These are phyloP conservation scores for Paradoxurus hermaphroditus DNA, from an alignment of 2,113 vertebrate species.

Conservation along the genomic window DNA sequence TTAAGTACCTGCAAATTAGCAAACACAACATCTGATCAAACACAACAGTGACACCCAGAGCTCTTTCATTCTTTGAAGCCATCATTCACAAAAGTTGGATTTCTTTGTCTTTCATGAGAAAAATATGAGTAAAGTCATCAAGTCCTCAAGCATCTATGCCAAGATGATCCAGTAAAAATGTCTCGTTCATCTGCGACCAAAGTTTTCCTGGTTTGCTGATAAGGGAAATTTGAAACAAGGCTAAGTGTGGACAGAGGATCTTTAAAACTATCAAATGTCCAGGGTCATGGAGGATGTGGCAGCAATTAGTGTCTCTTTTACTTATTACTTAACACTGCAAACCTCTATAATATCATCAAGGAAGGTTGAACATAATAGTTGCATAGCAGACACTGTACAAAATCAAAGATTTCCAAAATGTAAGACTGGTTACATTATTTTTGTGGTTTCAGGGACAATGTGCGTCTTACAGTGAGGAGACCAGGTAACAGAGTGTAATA, in stretches of 20 bases:
- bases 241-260: background rate
- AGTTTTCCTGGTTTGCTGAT: background rate
- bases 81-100: background rate
- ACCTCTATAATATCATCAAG: background rate
- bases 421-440: background rate
- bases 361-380: background rate
- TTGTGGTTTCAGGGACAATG: background rate
- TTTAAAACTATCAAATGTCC: background rate
- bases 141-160: background rate
- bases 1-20: background rate
- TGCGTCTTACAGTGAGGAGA: slow-evolving; percentile 12
- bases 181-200: background rate
- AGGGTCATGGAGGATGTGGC: background rate
- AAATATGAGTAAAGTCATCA: background rate
- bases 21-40: background rate
- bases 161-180: background rate
- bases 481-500: background rate
- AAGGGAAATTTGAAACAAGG: background rate
- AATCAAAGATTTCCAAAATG: slow-evolving; percentile 14
- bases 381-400: background rate
- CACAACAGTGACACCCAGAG: background rate
- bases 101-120: background rate
- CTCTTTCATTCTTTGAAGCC: background rate
- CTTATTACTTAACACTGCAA: background rate
- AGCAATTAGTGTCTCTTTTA: background rate